Percentiles rank a stretch among this genome's conserved stretches.
Conservation (phyloP, 2,113 vertebrate genomes). For the Mixornis gularis region DNA sequence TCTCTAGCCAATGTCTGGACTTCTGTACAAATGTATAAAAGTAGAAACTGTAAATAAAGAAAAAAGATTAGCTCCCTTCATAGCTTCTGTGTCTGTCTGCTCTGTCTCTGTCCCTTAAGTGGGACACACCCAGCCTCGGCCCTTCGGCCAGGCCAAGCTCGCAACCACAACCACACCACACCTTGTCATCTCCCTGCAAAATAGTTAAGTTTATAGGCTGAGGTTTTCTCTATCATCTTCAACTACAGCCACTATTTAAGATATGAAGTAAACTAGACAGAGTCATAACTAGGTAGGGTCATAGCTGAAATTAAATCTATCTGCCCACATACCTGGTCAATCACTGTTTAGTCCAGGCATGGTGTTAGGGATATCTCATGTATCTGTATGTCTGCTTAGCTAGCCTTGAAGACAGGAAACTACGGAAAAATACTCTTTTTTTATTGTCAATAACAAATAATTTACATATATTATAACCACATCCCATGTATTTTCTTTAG, state of each 20-base stretch:
- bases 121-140: no score
- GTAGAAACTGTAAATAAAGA: no score
- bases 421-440: not conserved
- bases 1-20: no score
- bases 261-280: not conserved
- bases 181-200: not conserved
- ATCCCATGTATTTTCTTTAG: not conserved
- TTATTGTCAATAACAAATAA: not conserved
- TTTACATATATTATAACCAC: not conserved
- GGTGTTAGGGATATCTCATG: not conserved
- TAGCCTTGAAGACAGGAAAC: not conserved
- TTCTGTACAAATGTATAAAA: no score
- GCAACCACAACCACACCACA: no score
- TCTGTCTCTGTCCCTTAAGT: no score
- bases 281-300: not conserved
- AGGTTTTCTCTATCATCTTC: not conserved
- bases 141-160: no score
- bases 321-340: not conserved
- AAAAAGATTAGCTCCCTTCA: no score
- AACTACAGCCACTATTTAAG: not conserved
- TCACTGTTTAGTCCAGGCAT: not conserved
- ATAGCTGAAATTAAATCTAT: not conserved
- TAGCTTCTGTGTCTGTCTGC: no score
- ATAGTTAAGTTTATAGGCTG: not conserved
- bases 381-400: not conserved